Conservation (phyloP, 2,113 vertebrate species). For the Ibidorhyncha struthersii region DNA sequence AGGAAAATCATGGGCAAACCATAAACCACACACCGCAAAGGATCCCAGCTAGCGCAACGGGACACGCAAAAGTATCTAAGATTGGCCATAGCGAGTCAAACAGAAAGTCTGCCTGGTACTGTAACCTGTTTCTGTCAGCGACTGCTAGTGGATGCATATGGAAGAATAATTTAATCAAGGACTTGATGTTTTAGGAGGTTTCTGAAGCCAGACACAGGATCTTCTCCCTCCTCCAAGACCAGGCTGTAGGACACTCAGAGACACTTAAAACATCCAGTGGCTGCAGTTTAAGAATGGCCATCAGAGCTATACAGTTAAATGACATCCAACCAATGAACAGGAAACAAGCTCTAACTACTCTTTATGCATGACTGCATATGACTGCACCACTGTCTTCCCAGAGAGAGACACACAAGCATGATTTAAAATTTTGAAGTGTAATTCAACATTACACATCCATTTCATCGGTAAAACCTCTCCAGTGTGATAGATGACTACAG, state of each 20-base stretch:
- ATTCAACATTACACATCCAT: background rate
- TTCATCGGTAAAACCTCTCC: background rate
- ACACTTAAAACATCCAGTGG: background rate
- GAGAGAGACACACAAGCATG: background rate
- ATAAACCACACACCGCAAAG: background rate
- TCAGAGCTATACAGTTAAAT: background rate
- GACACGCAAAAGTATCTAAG: background rate
- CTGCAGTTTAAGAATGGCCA: background rate
- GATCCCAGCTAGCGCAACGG: rapidly evolving
- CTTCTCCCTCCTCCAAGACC: background rate
- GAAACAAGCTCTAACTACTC: background rate
- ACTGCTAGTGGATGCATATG: background rate
- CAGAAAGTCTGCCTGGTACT: background rate
- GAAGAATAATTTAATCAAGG: background rate
- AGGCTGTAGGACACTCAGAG: background rate
- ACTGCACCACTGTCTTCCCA: background rate
- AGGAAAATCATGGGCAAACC: background rate
- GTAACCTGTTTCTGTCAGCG: background rate
- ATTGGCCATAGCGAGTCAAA: background rate
- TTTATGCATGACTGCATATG: too few relatives aligned
- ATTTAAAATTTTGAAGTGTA: background rate
- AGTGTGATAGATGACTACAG: background rate
- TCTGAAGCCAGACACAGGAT: background rate
- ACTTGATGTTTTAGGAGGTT: background rate
- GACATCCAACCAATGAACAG: background rate